Conservation (phyloP, 2,888 invertebrate genomes). For the Trachelus tabidus region DNA sequence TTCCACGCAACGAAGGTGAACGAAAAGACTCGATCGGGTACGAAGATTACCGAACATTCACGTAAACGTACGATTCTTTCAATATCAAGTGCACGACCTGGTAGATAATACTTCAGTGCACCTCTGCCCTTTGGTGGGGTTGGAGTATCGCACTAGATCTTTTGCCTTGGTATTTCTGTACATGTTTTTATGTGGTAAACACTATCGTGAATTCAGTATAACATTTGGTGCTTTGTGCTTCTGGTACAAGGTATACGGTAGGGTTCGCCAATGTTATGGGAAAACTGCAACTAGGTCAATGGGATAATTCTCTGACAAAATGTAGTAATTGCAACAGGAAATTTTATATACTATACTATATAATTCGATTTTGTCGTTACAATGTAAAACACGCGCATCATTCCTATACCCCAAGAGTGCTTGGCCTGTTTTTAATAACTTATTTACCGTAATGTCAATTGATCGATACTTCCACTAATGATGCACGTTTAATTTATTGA, state of each 20-base stretch:
- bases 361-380: not conserved
- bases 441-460: not conserved
- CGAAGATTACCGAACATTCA: slow-evolving; percentile 17
- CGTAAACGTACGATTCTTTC: slow-evolving; percentile 34
- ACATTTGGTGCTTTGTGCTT: not conserved
- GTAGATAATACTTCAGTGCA: slow-evolving; percentile 7
- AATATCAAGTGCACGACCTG: slow-evolving; percentile 56
- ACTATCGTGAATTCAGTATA: not conserved
- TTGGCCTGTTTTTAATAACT: not conserved
- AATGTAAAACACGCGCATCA: not conserved
- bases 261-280: not conserved
- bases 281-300: not conserved
- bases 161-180: not conserved
- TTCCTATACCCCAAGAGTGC: not conserved
- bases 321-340: not conserved
- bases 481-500: not conserved
- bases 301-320: not conserved
- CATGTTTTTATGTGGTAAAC: not conserved
- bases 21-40: slow-evolving; percentile 29
- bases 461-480: not conserved
- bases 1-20: slow-evolving; percentile 25
- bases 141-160: not conserved
- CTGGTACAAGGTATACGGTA: not conserved
- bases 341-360: not conserved
- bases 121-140: not conserved